Conservation (phyloP, 2,797 vertebrate species). For the Spheniscus humboldti region DNA sequence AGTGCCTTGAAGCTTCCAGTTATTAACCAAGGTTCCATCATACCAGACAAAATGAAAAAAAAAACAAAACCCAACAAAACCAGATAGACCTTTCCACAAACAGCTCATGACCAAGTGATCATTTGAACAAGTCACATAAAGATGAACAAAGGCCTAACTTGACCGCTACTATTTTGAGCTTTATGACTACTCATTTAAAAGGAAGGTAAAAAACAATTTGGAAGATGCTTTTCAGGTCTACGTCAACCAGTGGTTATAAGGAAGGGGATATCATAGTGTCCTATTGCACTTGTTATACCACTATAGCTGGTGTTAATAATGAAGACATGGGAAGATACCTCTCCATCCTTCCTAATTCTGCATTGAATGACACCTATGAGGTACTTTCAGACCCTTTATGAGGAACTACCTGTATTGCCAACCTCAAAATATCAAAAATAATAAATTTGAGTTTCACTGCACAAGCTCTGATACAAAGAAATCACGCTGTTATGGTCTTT, state of each 20-base stretch:
- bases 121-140: background rate
- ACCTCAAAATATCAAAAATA: background rate
- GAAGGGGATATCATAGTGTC: background rate
- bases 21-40: background rate
- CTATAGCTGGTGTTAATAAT: background rate
- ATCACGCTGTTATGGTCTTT: background rate
- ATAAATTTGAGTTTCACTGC: background rate
- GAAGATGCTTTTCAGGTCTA: background rate
- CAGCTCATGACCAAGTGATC: fast-evolving
- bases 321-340: background rate
- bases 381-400: background rate
- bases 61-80: background rate
- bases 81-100: background rate
- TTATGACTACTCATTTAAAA: background rate
- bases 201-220: background rate
- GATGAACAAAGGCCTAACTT: background rate
- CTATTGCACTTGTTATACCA: background rate
- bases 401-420: background rate
- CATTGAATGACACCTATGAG: background rate
- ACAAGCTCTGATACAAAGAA: background rate
- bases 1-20: background rate
- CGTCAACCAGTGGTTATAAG: background rate
- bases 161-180: background rate
- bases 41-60: background rate
- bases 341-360: background rate